Base-by-base conservation (phyloP, 2,888 invertebrate species). In the Platynereis dumerilii region DNA sequence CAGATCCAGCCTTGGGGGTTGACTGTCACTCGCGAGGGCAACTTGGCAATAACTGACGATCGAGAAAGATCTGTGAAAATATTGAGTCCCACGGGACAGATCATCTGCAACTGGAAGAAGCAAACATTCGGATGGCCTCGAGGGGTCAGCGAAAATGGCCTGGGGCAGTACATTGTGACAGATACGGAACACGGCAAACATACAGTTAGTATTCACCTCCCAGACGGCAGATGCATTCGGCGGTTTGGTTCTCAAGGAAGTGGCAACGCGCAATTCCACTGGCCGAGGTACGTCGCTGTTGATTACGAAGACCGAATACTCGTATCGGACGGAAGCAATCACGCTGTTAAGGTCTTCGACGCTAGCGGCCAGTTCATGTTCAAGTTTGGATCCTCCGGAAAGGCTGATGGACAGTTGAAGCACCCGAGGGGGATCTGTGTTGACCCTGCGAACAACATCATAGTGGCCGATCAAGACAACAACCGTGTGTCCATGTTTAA, bases 391-490 rank as follows among this genome's bases (percentile, higher is more conserved):
- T 78, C 81, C 17, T 84, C 82, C 64, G 86, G 86, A 7, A 82
- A 81, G 64, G 81, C 79, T 0, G 81, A 83, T 59, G 86, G 86
- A 5, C 82, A 84, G 64, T 80, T 86, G 61, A 85, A 85, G 71
- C 85, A 84, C 28, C 86, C 86, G 0, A 85, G 86, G 39, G 86
- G 86, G 3, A 76, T 86, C 10, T 85, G 85, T 28, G 82, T 85
- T 2, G 86, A 86, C 70, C 74, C 74, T 10, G 78, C 81, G 48
- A 85, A 85, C 62, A 85, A 85, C 66, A 83, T 86, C 64, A 72
- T 86, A 10, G 86, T 86, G 2, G 85, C 86, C 2, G 86, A 86
- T 66, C 86, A 86, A 83, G 86, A 86, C 68, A 86, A 86, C 74
- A 75, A 76, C 58, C 68, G 80, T 0, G 66, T 80, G 7, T 73